Base-by-base conservation (phyloP, 2,888 invertebrate species). In the Epinotia nisella region DNA sequence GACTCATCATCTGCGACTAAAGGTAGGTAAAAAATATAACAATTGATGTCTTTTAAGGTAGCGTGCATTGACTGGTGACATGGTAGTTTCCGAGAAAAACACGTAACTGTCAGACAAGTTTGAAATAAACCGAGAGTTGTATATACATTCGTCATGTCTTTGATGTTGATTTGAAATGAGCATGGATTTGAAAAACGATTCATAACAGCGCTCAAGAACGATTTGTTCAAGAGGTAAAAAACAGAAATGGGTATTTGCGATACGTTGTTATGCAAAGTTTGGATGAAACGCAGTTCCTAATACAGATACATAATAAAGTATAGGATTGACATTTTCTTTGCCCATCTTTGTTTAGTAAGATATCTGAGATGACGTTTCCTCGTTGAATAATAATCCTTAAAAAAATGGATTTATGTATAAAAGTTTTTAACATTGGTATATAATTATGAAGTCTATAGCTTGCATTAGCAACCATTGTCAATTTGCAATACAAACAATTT, bases 11-110 rank as follows among this genome's bases (percentile, higher is more conserved):
- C 5, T 5, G 41, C 13, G 2, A 41, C 39, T 17, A 60, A 39
- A 24, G 60, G 19, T 5, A 64, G 19, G 60, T 61, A 65, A 65
- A 53, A 29, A 13, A 2, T 19, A 35, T 39, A 21, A 65, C 19
- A 65, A 53, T 15, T 21, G 35, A 55, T 55, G 39, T 19, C 15
- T 55, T 9, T 39, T 3, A 21, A 41, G 39, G 21, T 66, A 10
- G 15, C 19, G 39, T 56, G 56, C 21, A 41, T 24, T 41, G 24
- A 21, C 39, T 17, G 35, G 19, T 61, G 71, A 58, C 56, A 56
- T 56, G 55, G 61, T 17, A 24, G 49, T 56, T 72, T 72, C 61
- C 62, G 17, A 49, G 72, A 72, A 67, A 72, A 51, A 67, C 49
- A 51, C 13, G 60, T 41, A 45, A 53, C 29, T 24, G 53, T 61